These are phyloP conservation scores for Bombyx mandarina DNA, from an alignment of 1,140 invertebrate species.

Conservation along the genomic window DNA sequence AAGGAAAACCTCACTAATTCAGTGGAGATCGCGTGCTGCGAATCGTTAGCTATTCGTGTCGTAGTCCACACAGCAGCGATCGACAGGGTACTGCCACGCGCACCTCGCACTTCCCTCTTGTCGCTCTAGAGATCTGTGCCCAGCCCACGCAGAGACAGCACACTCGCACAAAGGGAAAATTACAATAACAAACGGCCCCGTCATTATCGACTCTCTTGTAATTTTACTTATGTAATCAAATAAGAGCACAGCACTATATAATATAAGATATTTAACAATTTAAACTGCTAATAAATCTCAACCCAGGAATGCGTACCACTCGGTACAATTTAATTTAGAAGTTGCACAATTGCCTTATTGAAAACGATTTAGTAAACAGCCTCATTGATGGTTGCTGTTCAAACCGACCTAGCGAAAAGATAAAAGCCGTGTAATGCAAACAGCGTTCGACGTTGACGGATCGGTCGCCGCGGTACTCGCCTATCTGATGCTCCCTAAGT, in stretches of 20 bases:
- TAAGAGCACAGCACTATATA: slow-evolving; percentile 17
- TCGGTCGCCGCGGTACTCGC: slow-evolving; percentile 56
- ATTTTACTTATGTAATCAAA: slow-evolving; percentile 46
- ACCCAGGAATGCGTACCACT: slow-evolving; percentile 26
- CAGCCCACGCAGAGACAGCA: slow-evolving; percentile 17
- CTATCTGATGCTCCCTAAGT: slow-evolving; percentile 68
- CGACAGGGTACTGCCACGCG: slow-evolving; percentile 18
- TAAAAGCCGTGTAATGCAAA: slow-evolving; percentile 67
- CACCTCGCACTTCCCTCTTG: slow-evolving; percentile 9
- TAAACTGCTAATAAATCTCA: slow-evolving; percentile 47
- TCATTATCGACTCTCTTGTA: slow-evolving; percentile 39
- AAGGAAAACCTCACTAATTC: slow-evolving; percentile 64
- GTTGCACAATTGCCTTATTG: slow-evolving; percentile 47
- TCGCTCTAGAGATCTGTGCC: slow-evolving; percentile 21
- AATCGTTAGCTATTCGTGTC: slow-evolving; percentile 38
- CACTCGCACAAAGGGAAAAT: slow-evolving; percentile 18
- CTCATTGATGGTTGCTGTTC: slow-evolving; percentile 61
- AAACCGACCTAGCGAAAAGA: slow-evolving; percentile 48
- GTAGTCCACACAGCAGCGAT: slow-evolving; percentile 17
- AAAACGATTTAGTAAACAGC: slow-evolving; percentile 68
- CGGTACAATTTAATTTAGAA: slow-evolving; percentile 30
- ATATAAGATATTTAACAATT: slow-evolving; percentile 7
- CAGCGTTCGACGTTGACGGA: slow-evolving; percentile 63
- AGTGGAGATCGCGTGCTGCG: slow-evolving; percentile 46
- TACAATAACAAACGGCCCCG: slow-evolving; percentile 26